Percentiles rank a stretch among this genome's conserved stretches.
Evolutionary conservation across 1,140 invertebrate species (phyloP).

Genomic region (Brachionus sp.): DNA sequence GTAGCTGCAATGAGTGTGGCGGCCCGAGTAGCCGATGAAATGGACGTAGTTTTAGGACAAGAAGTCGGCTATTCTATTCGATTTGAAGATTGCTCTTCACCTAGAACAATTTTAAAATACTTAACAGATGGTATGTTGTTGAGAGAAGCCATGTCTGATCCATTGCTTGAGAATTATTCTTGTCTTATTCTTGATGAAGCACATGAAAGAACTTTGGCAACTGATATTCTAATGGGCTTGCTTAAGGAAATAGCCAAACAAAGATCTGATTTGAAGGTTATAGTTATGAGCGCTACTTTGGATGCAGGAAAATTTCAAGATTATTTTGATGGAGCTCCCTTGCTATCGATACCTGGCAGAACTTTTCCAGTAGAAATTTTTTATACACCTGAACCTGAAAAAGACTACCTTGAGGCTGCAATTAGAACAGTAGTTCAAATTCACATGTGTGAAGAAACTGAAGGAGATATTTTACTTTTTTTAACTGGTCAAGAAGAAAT

Average conservation of each 20-base stretch:
- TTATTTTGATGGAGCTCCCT: conserved; percentile 94
- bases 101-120: conserved; percentile 85
- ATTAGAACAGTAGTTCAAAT: conserved; percentile 98
- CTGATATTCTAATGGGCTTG: conserved; percentile 96
- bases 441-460: conserved; percentile 94
- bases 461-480: conserved; percentile 85
- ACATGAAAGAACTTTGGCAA: conserved; percentile 95
- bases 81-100: conserved; percentile 96
- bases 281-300: conserved; percentile 99
- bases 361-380: conserved; percentile 97
- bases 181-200: conserved; percentile 93
- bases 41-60: conserved; percentile 93
- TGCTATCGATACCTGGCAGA: conserved; percentile 95
- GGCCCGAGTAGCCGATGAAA: conserved; percentile 94
- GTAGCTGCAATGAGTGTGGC: conserved; percentile 99
- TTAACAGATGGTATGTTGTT: conserved; percentile 99
- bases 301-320: conserved; percentile 99
- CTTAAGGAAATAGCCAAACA: conserved; percentile 95
- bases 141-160: conserved; percentile 97
- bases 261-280: conserved; percentile 86
- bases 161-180: conserved; percentile 91
- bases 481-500: conserved; percentile 96
- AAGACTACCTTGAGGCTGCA: conserved; percentile 96
- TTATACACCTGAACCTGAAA: conserved; percentile 96
- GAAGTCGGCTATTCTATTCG: conserved; percentile 99